Conservation (phyloP, 2,797 vertebrate species). For the Onychomys leucogaster region DNA sequence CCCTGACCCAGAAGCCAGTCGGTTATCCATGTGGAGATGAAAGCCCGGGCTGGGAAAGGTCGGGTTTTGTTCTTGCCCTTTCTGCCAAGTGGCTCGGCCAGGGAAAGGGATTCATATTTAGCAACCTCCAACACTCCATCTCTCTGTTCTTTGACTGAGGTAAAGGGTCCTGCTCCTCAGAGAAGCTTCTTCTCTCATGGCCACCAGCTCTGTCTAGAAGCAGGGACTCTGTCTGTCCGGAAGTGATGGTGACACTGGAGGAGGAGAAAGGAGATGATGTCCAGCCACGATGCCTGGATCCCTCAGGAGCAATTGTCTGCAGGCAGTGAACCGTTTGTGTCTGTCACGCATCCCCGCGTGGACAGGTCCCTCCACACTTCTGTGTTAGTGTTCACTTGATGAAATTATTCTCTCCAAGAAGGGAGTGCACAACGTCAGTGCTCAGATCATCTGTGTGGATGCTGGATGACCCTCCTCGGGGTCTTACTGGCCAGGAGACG, state of each 20-base stretch:
- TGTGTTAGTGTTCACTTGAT: not conserved
- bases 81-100: not conserved
- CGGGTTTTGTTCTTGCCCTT: not conserved
- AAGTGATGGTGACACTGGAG: not conserved
- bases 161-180: not conserved
- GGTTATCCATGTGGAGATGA: not conserved
- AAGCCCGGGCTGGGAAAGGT: not conserved
- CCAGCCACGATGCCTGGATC: fast-evolving
- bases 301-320: too few species aligned
- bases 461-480: not conserved
- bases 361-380: not conserved
- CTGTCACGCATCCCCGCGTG: fast-evolving
- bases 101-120: not conserved
- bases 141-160: not conserved
- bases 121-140: too few species aligned
- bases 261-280: not conserved
- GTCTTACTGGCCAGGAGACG: not conserved
- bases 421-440: fast-evolving
- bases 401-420: not conserved
- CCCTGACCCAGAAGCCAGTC: not conserved
- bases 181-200: not conserved
- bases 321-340: not conserved
- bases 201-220: not conserved
- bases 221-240: not conserved
- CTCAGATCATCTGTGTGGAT: not conserved